Evolutionary conservation across 2,888 invertebrate genomes (phyloP), one percentile per base, ranked within the genome.

Genomic region (Rotaria sp.): DNA sequence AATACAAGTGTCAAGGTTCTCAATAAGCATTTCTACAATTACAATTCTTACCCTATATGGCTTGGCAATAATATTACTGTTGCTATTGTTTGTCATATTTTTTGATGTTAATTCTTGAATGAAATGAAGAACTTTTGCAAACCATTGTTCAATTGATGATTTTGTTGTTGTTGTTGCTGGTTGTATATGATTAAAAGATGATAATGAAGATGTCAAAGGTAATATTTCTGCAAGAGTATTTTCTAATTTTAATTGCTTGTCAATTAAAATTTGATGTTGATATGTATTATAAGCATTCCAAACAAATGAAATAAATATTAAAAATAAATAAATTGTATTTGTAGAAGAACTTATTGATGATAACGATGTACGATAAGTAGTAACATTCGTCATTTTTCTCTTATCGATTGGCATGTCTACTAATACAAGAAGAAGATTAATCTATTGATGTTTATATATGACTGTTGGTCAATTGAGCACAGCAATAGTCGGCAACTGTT

Each of bases 221-320:
- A 67, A 67, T 18, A 67, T 2, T 67, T 67, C 67, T 7, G 18
- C 5, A 18, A 67, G 13, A 21, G 38, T 67, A 67, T 67, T 67
- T 35, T 67, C 67, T 41, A 80, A 45, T 45, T n/a, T 24, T 13
- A n/a, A 4, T 45, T 45, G 45, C 3, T n/a, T 45, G 45, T 80
- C n/a, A n/a, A 21, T 7, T 80, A 80, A 80, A 5, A 80, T 7
- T 45, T 45, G 41, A 80, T 80, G 26, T 45, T 80, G 45, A 45
- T 80, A n/a, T 45, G 80, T 80, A 80, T 80, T 80, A n/a, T 80
- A 80, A 26, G 45, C 45, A 45, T 80, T 80, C 80, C 80, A 80
- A 45, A 4, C 26, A 15, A 80, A 11, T 45, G 80, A 45, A 45
- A 45, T 41, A n/a, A 80, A n/a, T n/a, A 80, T 80, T 45, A 80